Conservation (phyloP, 1,140 invertebrate genomes). For the Eubasilissa regina region DNA sequence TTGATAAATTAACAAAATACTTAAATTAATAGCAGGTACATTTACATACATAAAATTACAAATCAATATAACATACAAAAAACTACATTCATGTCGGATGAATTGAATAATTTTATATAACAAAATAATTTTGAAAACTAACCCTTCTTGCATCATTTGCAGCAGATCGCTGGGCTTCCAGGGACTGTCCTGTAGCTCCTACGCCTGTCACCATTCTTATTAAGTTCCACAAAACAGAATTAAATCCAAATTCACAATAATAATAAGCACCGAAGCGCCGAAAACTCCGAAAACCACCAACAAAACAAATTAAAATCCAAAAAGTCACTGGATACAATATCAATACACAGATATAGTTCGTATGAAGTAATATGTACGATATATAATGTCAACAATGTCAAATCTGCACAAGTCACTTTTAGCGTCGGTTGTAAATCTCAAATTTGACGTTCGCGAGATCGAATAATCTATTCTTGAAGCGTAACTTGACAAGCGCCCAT, state of each 20-base stretch:
- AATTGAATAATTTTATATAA: too few relatives aligned
- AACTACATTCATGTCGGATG: too few relatives aligned
- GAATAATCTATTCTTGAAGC: neutral
- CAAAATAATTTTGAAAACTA: slow-evolving; percentile 18
- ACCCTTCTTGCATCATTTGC: slow-evolving; percentile 58
- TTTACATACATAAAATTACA: too few relatives aligned
- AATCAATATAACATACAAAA: too few relatives aligned
- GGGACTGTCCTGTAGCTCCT: slow-evolving; percentile 42
- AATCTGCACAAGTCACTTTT: too few relatives aligned
- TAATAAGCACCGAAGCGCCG: neutral
- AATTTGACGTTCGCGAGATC: slow-evolving; percentile 19
- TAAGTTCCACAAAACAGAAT: slow-evolving; percentile 19
- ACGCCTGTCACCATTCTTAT: slow-evolving; percentile 58
- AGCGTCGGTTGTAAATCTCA: neutral
- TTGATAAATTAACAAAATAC: too few relatives aligned
- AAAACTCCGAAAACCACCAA: slow-evolving; percentile 10
- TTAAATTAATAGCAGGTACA: too few relatives aligned
- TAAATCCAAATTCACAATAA: slow-evolving; percentile 18
- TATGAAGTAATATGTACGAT: neutral
- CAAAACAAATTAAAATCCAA: neutral
- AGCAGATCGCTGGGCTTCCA: slow-evolving; percentile 51
- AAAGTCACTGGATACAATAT: slow-evolving; percentile 18
- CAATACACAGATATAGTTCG: too few relatives aligned
- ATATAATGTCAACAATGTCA: neutral
- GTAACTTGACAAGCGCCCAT: slow-evolving; percentile 1